Base-by-base conservation (phyloP, 2,888 invertebrate genomes). In the Drosophila bunnanda region DNA sequence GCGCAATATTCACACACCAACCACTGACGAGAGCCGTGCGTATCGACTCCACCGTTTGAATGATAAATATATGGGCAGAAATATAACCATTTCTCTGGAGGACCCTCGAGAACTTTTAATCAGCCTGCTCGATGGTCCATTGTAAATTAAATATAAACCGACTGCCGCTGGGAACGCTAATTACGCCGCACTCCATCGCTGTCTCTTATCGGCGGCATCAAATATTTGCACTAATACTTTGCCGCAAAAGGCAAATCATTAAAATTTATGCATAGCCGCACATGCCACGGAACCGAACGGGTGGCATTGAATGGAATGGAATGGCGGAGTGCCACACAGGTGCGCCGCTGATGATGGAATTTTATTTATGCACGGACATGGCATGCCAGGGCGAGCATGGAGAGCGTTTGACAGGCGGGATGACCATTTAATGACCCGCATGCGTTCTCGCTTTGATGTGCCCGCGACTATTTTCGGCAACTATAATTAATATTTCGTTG, bases 211-310 rank as follows among this genome's bases (percentile, higher is more conserved):
- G 72, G 69, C 68, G 25, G 13, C 34, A 54, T 56, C 62, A 88
- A 89, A 85, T 85, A 89, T 85, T 89, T 89, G 88, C 62, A 54
- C 64, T 61, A 77, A 74, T 85, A 76, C 88, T 82, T 78, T 82
- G 61, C 76, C 66, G 74, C 59, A 79, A 67, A 70, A 75, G 76
- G 74, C 76, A 89, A 89, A 89, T 85, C 86, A 80, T 80, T 79
- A 52, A 80, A 89, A 79, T 88, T 80, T 74, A 88, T 86, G 86
- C 85, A 77, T 43, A 71, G 75, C 8, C 70, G 79, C 78, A 80
- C 67, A 56, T 71, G 75, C 54, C 41, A 70, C 39, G 30, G 36
- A 20, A 10, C 10, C 36, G 28, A 6, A 6, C 20, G 44, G 38
- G 22, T 32, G 48, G 30, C 12, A n/a, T 17, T 6, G n/a, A 1